Evolutionary conservation across 2,797 vertebrate genomes (phyloP).

Genomic region (Sebastes variabilis): DNA sequence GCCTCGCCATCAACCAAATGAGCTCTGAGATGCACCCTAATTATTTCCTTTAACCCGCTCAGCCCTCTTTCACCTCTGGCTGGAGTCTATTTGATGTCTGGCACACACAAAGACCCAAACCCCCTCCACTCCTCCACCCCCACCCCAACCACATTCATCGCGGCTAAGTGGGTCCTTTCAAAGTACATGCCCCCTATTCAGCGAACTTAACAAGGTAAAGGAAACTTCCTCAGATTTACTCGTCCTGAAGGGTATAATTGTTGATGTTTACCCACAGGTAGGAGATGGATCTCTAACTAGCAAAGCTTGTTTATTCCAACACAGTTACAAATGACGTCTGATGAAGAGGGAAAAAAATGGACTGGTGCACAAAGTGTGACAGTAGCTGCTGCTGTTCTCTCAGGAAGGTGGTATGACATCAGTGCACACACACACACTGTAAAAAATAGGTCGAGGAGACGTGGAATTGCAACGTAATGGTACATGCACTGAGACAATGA

Average conservation of each 20-base stretch:
- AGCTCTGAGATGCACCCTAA: conserved; percentile 18
- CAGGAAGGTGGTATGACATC: conserved; percentile 25
- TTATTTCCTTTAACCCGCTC: conserved; percentile 48
- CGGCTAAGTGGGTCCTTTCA: conserved; percentile 50
- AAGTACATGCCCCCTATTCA: conserved; percentile 11
- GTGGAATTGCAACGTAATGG: background rate
- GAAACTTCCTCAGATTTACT: conserved; percentile 36
- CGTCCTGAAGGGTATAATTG: conserved; percentile 41
- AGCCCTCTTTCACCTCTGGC: conserved; percentile 42
- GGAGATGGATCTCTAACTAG: background rate
- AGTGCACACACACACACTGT: conserved; percentile 1
- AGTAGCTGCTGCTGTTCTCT: conserved; percentile 8
- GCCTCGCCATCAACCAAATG: background rate
- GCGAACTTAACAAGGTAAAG: background rate
- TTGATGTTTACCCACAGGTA: conserved; percentile 36
- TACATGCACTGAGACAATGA: conserved; percentile 12
- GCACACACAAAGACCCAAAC: conserved; percentile 23
- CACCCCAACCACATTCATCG: conserved; percentile 20
- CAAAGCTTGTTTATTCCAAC: conserved; percentile 3
- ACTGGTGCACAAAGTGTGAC: background rate
- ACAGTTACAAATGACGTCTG: conserved; percentile 6
- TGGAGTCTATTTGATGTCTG: conserved; percentile 59
- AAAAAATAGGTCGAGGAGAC: background rate
- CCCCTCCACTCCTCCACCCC: background rate
- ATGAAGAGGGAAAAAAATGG: conserved; percentile 7